Evolutionary conservation across 2,113 vertebrate genomes (phyloP).

Genomic region (Triplophysa siluroides): DNA sequence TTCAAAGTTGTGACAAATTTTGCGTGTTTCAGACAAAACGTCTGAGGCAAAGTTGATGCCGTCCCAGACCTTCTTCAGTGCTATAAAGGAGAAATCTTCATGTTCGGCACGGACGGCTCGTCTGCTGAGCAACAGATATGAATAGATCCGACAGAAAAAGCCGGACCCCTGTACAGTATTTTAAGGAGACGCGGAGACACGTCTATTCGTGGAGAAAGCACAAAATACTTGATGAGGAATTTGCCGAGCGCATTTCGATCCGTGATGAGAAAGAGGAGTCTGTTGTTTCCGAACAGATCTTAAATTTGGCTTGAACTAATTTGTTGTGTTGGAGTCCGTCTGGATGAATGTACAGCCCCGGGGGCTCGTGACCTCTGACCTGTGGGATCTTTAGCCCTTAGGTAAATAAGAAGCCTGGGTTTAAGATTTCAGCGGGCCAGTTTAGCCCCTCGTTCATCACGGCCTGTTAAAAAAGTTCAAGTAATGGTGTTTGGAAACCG

Average conservation of each 20-base stretch:
- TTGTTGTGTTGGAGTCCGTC: slow-evolving; percentile 41
- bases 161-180: slow-evolving; percentile 35
- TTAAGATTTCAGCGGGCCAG: slow-evolving; percentile 67
- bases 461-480: slow-evolving; percentile 67
- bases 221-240: slow-evolving; percentile 43
- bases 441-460: slow-evolving; percentile 75
- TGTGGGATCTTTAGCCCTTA: slow-evolving; percentile 64
- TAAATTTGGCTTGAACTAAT: slow-evolving; percentile 24
- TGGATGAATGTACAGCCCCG: slow-evolving; percentile 50
- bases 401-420: slow-evolving; percentile 72
- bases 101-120: background rate
- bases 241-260: background rate
- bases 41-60: no score
- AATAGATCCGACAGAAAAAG: slow-evolving; percentile 46
- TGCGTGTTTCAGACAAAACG: no score
- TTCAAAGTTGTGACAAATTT: no score
- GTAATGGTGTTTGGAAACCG: slow-evolving; percentile 44
- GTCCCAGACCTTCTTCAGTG: background rate
- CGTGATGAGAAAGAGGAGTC: slow-evolving; percentile 6
- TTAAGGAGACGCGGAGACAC: slow-evolving; percentile 35
- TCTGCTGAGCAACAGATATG: slow-evolving; percentile 46
- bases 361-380: slow-evolving; percentile 67
- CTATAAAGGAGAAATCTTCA: background rate
- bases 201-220: slow-evolving; percentile 52
- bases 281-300: background rate